Evolutionary conservation across 2,797 vertebrate species (phyloP).

Genomic region (Synaphobranchus kaupii): DNA sequence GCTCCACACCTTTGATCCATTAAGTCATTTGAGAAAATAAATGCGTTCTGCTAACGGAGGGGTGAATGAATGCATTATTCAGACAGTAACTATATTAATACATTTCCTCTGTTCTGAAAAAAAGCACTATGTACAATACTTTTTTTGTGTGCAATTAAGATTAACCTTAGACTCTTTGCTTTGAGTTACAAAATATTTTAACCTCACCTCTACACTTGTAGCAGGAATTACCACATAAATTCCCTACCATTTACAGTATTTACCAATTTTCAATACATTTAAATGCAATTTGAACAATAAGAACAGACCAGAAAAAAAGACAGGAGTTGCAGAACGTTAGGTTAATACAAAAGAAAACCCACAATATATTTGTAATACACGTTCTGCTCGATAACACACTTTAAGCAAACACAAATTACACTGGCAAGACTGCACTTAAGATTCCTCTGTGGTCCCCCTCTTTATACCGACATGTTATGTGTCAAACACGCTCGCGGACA

Average conservation of each 20-base stretch:
- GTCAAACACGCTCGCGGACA: neutral
- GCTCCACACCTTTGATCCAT: constrained; percentile 31
- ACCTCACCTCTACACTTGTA: neutral
- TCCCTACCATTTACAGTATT: neutral
- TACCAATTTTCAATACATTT: constrained; percentile 2
- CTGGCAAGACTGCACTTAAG: neutral
- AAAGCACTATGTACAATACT: neutral
- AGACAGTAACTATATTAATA: neutral
- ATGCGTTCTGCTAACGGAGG: constrained; percentile 16
- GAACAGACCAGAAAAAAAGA: constrained; percentile 7
- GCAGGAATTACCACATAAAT: neutral
- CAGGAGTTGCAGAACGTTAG: neutral
- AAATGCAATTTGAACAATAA: constrained; percentile 6
- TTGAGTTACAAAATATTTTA: constrained; percentile 9
- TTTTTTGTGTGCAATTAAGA: neutral
- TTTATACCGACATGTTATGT: neutral
- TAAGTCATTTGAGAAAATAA: constrained; percentile 40
- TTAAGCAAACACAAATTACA: constrained; percentile 2
- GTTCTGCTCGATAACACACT: neutral
- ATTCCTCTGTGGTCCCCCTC: neutral
- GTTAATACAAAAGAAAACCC: too few species aligned
- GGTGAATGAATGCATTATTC: neutral
- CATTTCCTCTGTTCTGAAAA: constrained; percentile 8
- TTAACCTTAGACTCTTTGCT: neutral
- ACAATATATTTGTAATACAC: neutral